A percentile compares a stretch with the other conserved stretches of the same genome.
phyloP scores from a whole-genome alignment of 2,113 vertebrate genomes.

The Pyxicephalus adspersus region DNA sequence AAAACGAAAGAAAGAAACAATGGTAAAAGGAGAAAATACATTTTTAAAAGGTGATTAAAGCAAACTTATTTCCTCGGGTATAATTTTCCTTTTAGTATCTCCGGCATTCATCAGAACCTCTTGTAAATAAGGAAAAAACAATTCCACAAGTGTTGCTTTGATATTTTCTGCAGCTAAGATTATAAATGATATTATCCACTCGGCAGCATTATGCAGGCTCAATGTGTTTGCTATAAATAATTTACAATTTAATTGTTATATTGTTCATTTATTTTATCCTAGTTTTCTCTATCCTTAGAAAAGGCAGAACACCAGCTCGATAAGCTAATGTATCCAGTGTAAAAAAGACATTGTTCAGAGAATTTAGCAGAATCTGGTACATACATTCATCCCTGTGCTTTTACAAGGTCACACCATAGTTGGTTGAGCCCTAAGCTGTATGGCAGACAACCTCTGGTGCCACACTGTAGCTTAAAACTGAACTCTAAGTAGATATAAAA shows the following conservation, averaged over 20 bases:
- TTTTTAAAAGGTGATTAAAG: slow-evolving; percentile 36
- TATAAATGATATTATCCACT: slow-evolving; percentile 31
- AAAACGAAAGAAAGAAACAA: slow-evolving; percentile 9
- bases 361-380: too few relatives aligned
- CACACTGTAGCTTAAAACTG: too few relatives aligned
- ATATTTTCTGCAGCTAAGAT: slow-evolving; percentile 29
- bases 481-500: too few relatives aligned
- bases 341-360: too few relatives aligned
- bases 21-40: slow-evolving; percentile 19
- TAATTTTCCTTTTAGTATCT: slow-evolving; percentile 30
- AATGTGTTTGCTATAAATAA: slow-evolving; percentile 37
- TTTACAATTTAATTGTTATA: slow-evolving; percentile 27
- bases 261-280: slow-evolving; percentile 18
- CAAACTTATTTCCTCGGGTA: slow-evolving; percentile 30
- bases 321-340: background rate
- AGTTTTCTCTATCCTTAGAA: background rate
- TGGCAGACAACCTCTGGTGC: too few relatives aligned
- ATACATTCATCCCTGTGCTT: too few relatives aligned
- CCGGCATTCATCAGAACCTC: slow-evolving; percentile 35
- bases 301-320: background rate
- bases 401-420: too few relatives aligned
- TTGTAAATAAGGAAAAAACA: slow-evolving; percentile 35
- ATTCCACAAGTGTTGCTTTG: slow-evolving; percentile 34
- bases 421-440: too few relatives aligned
- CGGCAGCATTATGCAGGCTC: slow-evolving; percentile 4